A percentile compares a stretch with the other conserved stretches of the same genome.
Conservation (phyloP, 2,888 invertebrate genomes). For the Agrotis exclamationis region DNA sequence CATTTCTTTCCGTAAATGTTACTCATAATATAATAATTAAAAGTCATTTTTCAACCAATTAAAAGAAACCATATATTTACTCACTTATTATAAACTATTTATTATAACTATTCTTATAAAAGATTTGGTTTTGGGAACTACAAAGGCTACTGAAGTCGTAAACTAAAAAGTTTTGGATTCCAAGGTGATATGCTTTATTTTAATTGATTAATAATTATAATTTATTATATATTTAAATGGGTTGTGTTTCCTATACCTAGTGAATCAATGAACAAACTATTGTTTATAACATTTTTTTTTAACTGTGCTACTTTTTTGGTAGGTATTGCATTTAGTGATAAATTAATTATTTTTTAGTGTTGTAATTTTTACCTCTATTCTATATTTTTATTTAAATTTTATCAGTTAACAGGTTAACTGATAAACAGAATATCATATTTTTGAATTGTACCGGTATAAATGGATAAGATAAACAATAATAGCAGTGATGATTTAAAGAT, state of each 20-base stretch:
- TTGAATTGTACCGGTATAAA: constrained; percentile 16
- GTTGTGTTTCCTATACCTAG: constrained; percentile 62
- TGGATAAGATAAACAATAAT: constrained; percentile 17
- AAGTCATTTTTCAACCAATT: constrained; percentile 2
- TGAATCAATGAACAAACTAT: constrained; percentile 53
- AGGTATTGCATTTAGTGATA: constrained; percentile 44
- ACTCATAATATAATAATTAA: not conserved
- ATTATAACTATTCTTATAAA: constrained; percentile 10
- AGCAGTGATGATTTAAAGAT: constrained; percentile 18
- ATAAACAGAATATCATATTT: constrained; percentile 15
- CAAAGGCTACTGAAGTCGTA: constrained; percentile 52
- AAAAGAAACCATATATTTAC: not conserved
- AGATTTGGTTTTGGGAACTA: constrained; percentile 29
- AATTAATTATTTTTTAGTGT: constrained; percentile 9
- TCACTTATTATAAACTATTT: constrained; percentile 21
- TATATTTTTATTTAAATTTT: constrained; percentile 16
- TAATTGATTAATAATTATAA: constrained; percentile 26
- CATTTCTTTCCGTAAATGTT: constrained; percentile 9
- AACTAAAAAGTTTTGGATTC: constrained; percentile 6
- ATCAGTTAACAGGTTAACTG: constrained; percentile 18
- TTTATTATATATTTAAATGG: constrained; percentile 43
- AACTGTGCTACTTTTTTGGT: constrained; percentile 28
- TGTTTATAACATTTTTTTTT: constrained; percentile 31
- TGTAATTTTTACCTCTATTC: constrained; percentile 47
- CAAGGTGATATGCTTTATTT: constrained; percentile 39